Evolutionary conservation across 2,888 invertebrate species (phyloP), one percentile per base, ranked within the genome.

Genomic region (Apocheima hispidaria): DNA sequence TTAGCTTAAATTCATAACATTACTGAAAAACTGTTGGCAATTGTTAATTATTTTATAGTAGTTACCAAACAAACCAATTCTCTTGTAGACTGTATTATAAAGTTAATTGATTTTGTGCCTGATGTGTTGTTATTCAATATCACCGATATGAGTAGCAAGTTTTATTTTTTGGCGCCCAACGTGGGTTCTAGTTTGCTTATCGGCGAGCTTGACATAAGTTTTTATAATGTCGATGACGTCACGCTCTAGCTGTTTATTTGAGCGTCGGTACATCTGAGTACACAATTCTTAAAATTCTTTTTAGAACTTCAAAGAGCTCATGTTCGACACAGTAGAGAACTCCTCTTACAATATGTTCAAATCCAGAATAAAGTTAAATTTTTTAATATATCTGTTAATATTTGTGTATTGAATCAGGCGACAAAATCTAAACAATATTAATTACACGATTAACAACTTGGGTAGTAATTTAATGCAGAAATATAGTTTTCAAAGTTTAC

Each of bases 401-500:
- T 57, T 70, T 66, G 64, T 62, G 54, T 60, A 66, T 50, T 73
- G 70, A 77, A 84, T 87, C 89, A 90, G 88, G 86, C 86, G 81
- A 84, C 86, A 85, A 87, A 89, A 88, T 86, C 82, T 79, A 87
- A 88, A 86, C 79, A 83, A 85, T 60, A 64, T 79, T 77, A 78
- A 43, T 79, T 81, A 84, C 86, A 88, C 82, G 85, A 86, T 85
- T 87, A 87, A 89, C 87, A 90, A 89, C 87, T 87, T 86, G 86
- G 83, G 82, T 89, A 88, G 79, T 86, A 81, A 86, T 87, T 83
- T 79, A 83, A 91, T 86, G 85, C 86, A 81, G 90, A 87, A 88
- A 88, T 90, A 89, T 86, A 87, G n/a, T 84, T 84, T 84, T 89
- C 80, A 87, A 88, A 89, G 85, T 89, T 88, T 89, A 88, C 90